Evolutionary conservation across 2,113 vertebrate species (phyloP).

Genomic region (Cryptomyrus ogoouensis): DNA sequence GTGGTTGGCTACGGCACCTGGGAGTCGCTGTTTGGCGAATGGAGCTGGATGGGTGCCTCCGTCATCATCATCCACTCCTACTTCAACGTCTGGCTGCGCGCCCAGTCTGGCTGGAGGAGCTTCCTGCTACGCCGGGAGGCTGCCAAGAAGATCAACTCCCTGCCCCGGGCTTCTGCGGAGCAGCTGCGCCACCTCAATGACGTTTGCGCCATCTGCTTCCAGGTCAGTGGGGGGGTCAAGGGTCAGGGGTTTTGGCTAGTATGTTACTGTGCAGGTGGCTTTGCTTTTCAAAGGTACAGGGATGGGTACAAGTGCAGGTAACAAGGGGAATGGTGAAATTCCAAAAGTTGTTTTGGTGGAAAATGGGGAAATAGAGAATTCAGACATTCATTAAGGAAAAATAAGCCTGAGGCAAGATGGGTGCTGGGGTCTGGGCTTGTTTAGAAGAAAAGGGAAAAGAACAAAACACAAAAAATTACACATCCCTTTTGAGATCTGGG

Average conservation of each 20-base stretch:
- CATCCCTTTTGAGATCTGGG: background rate
- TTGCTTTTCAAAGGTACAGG: background rate
- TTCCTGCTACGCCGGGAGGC: slow-evolving; percentile 74
- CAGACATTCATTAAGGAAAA: background rate
- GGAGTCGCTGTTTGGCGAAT: slow-evolving; percentile 77
- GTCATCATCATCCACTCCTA: slow-evolving; percentile 80
- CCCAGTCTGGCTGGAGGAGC: slow-evolving; percentile 76
- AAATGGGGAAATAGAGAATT: background rate
- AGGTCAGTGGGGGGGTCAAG: slow-evolving; percentile 54
- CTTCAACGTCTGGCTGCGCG: slow-evolving; percentile 80
- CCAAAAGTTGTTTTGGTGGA: background rate
- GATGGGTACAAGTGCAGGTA: background rate
- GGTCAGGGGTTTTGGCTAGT: background rate
- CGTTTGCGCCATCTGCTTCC: slow-evolving; percentile 80
- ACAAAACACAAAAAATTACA: no score
- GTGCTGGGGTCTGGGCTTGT: background rate
- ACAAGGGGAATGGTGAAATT: background rate
- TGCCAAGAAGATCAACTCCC: slow-evolving; percentile 68
- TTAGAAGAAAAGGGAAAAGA: background rate
- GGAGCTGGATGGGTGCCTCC: slow-evolving; percentile 81
- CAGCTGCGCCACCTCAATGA: slow-evolving; percentile 67
- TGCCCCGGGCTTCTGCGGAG: slow-evolving; percentile 59
- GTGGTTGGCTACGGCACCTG: slow-evolving; percentile 76
- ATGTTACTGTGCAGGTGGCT: background rate
- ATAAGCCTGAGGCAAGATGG: background rate